Evolutionary conservation across 2,797 vertebrate genomes (phyloP), one percentile per base, ranked within the genome.

Genomic region (Pelobates cultripes): DNA sequence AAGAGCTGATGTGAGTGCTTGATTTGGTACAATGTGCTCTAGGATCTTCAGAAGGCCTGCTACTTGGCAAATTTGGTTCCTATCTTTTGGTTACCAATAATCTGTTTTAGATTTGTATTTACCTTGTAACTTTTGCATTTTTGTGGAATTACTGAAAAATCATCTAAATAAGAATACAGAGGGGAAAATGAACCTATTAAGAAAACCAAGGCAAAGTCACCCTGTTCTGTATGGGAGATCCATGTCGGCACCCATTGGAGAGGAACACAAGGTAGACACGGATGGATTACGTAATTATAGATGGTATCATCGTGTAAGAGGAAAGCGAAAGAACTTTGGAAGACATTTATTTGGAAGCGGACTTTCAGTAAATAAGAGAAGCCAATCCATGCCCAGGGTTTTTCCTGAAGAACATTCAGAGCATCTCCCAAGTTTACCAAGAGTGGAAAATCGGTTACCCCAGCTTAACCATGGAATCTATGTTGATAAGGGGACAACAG

Each of bases 171-270:
- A 51, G 4, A 45, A 83, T 17, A 3, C 87, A 71, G 85, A 75
- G 43, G 43, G 42, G 90, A 89, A 82, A 83, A 93, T 93, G 90
- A 94, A 82, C 57, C 81, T 87, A 70, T 93, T 92, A 85, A 92
- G 86, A 86, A 93, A 88, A 79, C 88, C 88, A n/a, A 77, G 17
- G 0, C 84, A 86, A 60, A 70, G 88, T 17, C 77, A 87, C 85
- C 86, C 88, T 84, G 85, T 85, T 80, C 64, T 75, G 73, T 92
- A 91, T 85, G 79, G 71, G 75, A 92, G 93, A 78, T 93, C 92
- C 0, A 74, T 94, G 73, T 94, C 88, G 0, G 93, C 92, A 40
- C 90, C 93, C 73, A 88, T 86, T 84, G 87, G 85, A 87, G 86
- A 80, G 55, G n/a, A 75, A 43, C 17, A 80, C 47, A 63, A 84